Conservation (phyloP, 2,113 vertebrate species). For the Conger conger region DNA sequence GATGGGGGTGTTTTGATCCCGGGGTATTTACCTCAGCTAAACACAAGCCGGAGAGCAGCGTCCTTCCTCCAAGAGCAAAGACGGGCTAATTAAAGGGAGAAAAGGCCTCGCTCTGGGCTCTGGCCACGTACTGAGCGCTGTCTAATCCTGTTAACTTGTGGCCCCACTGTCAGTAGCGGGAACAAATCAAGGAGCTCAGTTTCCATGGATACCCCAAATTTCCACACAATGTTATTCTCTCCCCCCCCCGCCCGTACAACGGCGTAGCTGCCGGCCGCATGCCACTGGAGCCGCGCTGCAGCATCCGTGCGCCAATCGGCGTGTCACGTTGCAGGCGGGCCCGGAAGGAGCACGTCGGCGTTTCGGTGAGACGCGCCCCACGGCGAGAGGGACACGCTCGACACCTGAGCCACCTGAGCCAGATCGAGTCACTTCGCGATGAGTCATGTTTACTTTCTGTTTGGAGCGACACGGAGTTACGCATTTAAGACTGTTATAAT, state of each 20-base stretch:
- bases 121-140: constrained; percentile 34
- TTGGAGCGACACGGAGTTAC: neutral
- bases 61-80: neutral
- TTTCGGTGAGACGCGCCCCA: neutral
- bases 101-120: constrained; percentile 34
- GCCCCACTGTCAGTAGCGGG: constrained; percentile 34
- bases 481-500: neutral
- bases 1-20: neutral
- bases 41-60: neutral
- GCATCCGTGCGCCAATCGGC: neutral
- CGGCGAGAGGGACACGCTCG: neutral
- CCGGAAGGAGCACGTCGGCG: neutral
- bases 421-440: neutral
- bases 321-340: neutral
- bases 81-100: constrained; percentile 12
- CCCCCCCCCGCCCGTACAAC: too few species aligned
- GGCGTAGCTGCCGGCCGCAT: neutral
- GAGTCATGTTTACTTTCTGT: neutral
- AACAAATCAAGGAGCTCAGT: constrained; percentile 41
- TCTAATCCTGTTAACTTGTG: constrained; percentile 53
- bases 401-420: neutral
- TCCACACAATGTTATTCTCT: constrained; percentile 23
- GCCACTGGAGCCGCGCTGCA: neutral
- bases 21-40: neutral
- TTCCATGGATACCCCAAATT: constrained; percentile 56